Evolutionary conservation across 2,113 vertebrate genomes (phyloP).

Genomic region (Equus quagga): DNA sequence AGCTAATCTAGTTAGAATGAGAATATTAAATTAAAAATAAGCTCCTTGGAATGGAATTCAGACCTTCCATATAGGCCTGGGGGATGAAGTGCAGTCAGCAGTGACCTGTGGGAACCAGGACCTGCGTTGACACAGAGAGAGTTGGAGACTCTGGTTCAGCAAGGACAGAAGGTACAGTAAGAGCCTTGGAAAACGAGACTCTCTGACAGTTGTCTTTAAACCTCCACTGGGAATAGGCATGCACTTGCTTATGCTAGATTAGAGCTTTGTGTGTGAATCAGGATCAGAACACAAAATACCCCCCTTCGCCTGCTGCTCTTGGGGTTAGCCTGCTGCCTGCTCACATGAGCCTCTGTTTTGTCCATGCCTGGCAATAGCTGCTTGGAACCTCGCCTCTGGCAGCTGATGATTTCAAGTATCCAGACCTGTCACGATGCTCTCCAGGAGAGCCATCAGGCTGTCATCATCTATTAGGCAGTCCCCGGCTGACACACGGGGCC

Average conservation of each 20-base stretch:
- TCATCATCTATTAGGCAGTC: slow-evolving; percentile 24
- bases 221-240: too few relatives aligned
- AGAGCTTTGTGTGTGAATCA: background rate
- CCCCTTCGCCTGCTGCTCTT: background rate
- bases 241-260: background rate
- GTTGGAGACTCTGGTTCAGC: background rate
- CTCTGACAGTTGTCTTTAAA: background rate
- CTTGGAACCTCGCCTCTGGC: slow-evolving; percentile 73
- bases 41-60: background rate
- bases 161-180: background rate
- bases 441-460: slow-evolving; percentile 39
- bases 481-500: background rate
- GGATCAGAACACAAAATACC: background rate
- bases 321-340: slow-evolving; percentile 44
- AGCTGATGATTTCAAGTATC: slow-evolving; percentile 76
- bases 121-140: background rate
- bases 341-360: slow-evolving; percentile 59
- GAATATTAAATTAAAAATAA: background rate
- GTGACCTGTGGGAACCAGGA: background rate
- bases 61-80: background rate
- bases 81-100: background rate
- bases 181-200: background rate
- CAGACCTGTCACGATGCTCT: slow-evolving; percentile 65
- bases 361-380: slow-evolving; percentile 60
- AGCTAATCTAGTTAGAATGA: background rate